Conservation (phyloP, 1,140 invertebrate genomes). For the Saccostrea glomerata region DNA sequence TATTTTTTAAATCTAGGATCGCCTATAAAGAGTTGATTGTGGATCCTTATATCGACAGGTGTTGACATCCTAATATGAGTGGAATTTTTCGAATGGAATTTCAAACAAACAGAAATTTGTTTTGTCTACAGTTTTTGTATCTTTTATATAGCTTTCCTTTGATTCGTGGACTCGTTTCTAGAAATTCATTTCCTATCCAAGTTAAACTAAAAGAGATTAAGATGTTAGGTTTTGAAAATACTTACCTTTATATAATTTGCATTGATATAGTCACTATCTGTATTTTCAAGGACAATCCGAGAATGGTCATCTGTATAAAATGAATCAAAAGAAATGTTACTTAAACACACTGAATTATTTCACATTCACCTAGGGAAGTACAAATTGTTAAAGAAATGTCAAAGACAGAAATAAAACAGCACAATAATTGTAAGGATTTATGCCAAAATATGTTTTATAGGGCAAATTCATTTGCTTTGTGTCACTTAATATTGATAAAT, state of each 20-base stretch:
- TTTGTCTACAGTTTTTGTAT: neutral
- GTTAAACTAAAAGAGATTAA: neutral
- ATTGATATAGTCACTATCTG: neutral
- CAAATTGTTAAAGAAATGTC: neutral
- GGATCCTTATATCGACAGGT: neutral
- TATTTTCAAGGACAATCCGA: neutral
- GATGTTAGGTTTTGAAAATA: neutral
- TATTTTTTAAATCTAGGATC: neutral
- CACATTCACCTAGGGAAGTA: neutral
- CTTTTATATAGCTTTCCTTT: neutral
- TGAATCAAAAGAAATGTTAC: too few relatives aligned
- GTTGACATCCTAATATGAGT: neutral
- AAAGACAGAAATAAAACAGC: too few relatives aligned
- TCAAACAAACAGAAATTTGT: neutral
- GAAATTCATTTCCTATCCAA: neutral
- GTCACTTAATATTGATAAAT: too few relatives aligned
- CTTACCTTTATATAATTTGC: slow-evolving; percentile 7
- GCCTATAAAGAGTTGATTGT: too few relatives aligned
- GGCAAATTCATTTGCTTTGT: too few relatives aligned
- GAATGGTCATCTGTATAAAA: neutral
- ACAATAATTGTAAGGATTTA: too few relatives aligned
- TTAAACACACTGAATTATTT: neutral
- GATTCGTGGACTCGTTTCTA: neutral
- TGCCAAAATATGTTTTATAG: too few relatives aligned
- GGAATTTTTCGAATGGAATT: neutral